Base-by-base conservation (phyloP, 2,797 vertebrate species). In the Argya squamiceps region DNA sequence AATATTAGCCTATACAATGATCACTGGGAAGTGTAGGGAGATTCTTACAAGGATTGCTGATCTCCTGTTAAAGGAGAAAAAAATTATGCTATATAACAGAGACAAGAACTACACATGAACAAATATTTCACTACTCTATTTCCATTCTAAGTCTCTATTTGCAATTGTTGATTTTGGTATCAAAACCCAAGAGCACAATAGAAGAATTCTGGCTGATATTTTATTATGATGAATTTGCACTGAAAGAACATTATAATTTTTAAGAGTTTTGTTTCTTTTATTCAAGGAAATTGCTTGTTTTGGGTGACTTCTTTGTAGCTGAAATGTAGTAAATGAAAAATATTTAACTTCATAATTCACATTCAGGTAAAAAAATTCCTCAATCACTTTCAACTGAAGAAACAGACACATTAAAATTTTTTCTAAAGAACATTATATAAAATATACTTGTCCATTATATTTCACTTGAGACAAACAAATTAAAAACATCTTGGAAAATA, bases 391-490 rank as follows among this genome's bases (percentile, higher is more conserved):
- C 71, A 74, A 68, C 36, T 53, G 37, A 83, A 84, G 15, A 90
- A 88, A 82, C 5, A 63, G 26, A 34, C 6, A 70, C 3, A 58
- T 10, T 26, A 11, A 9, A 12, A 3, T 19, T 11, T 32, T 53
- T 53, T 50, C 29, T 1, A 12, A 3, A 8, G 8, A 63, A 32
- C 2, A 29, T 37, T 71, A 32, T 2, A 49, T 2, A 2, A 1
- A 74, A 63, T 22, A 63, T 22, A 5, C 32, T 75, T 76, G 49
- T 39, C 23, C 8, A 20, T 59, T 41, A 12, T 37, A 73, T 58
- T 79, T 88, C 23, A 84, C 29, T 68, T 59, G 15, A 74, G 32
- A 60, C 5, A 13, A 16, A 22, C 0, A 91, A 74, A 49, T 62
- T 56, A 19, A 88, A 82, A 92, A 20, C 16, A 65, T 0, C 6